A percentile compares a stretch with the other conserved stretches of the same genome.
Conservation (phyloP, 2,888 invertebrate species). For the Callyntrura sp. region DNA sequence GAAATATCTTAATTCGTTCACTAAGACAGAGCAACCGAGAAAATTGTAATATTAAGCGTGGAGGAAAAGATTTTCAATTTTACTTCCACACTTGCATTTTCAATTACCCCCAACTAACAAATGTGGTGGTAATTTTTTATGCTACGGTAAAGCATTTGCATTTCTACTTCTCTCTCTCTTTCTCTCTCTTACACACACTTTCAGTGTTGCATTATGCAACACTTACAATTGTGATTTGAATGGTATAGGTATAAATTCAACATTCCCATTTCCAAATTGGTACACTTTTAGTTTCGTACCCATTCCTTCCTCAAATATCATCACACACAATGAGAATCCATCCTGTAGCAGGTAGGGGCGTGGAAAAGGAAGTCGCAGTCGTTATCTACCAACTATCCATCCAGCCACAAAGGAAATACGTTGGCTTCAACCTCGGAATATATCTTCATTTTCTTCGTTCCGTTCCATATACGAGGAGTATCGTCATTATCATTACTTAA, state of each 20-base stretch:
- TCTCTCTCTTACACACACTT: slow-evolving; percentile 8
- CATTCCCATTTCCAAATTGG: too few relatives aligned
- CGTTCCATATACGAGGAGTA: too few relatives aligned
- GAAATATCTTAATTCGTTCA: background rate
- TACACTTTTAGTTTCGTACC: too few relatives aligned
- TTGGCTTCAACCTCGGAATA: too few relatives aligned
- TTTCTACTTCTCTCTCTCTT: too few relatives aligned
- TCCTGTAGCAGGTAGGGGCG: too few relatives aligned
- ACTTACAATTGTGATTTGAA: background rate
- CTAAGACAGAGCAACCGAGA: background rate
- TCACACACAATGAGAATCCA: too few relatives aligned
- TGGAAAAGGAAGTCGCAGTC: too few relatives aligned
- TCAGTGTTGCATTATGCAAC: background rate
- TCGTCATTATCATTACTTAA: background rate
- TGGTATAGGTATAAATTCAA: background rate
- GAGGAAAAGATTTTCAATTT: slow-evolving; percentile 18
- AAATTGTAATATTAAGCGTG: background rate
- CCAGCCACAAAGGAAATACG: too few relatives aligned
- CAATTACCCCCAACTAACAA: background rate
- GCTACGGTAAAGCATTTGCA: background rate
- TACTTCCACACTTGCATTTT: background rate
- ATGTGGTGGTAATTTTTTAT: background rate
- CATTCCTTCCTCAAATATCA: too few relatives aligned
- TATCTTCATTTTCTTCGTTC: too few relatives aligned
- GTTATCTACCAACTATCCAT: too few relatives aligned